Conservation (phyloP, 2,797 vertebrate species). For the Squalus acanthias region DNA sequence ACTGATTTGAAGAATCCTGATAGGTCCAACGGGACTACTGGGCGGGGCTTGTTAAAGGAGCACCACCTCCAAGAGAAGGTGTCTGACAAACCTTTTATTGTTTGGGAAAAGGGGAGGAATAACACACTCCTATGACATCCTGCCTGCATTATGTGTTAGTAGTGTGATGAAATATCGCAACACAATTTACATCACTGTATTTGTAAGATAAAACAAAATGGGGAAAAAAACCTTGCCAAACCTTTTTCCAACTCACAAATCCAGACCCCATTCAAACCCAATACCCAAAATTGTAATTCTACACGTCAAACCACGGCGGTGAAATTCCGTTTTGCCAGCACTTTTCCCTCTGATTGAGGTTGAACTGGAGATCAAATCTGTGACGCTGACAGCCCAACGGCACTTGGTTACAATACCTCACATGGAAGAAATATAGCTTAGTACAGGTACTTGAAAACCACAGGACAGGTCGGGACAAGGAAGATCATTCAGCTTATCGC, state of each 20-base stretch:
- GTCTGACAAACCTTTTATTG: not conserved
- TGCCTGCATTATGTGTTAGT: not conserved
- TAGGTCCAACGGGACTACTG: not conserved
- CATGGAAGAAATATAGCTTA: too few species aligned
- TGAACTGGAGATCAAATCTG: not conserved
- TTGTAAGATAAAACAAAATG: not conserved
- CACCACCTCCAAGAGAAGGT: not conserved
- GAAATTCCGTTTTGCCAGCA: not conserved
- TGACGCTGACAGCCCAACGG: not conserved
- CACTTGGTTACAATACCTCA: not conserved
- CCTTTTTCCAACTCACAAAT: not conserved
- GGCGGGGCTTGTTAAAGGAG: not conserved
- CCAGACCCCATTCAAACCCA: not conserved
- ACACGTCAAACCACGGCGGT: too few species aligned
- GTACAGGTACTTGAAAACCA: too few species aligned
- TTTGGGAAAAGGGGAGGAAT: not conserved
- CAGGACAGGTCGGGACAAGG: too few species aligned
- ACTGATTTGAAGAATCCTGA: too few species aligned
- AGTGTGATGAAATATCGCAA: not conserved
- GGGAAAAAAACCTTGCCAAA: not conserved
- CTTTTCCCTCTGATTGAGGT: not conserved
- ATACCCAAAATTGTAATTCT: not conserved
- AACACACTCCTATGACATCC: not conserved
- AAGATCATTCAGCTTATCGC: not conserved
- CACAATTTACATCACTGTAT: not conserved